These are phyloP conservation scores for Chionodraco myersi DNA, from an alignment of 2,113 vertebrate genomes.

Conservation along the genomic window DNA sequence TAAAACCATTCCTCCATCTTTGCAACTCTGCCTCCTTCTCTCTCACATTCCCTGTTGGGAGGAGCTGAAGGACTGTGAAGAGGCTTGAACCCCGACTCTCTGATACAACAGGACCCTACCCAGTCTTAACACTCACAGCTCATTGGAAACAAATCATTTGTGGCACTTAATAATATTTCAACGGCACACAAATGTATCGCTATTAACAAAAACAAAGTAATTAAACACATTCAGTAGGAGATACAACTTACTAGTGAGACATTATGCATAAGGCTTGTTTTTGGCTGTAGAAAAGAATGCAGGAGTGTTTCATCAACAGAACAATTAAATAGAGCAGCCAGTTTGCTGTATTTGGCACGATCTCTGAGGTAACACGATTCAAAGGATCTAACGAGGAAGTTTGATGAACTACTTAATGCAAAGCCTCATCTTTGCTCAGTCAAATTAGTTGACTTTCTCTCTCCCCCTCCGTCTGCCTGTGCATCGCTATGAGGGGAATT, in stretches of 20 bases:
- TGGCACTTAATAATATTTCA: slow-evolving; percentile 42
- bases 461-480: slow-evolving; percentile 17
- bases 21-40: background rate
- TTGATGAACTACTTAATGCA: slow-evolving; percentile 51
- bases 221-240: slow-evolving; percentile 27
- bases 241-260: background rate
- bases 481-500: slow-evolving; percentile 49
- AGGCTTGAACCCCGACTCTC: slow-evolving; percentile 23
- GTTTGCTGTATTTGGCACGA: slow-evolving; percentile 18
- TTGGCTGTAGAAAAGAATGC: slow-evolving; percentile 10
- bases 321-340: slow-evolving; percentile 62
- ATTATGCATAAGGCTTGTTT: slow-evolving; percentile 10
- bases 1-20: background rate
- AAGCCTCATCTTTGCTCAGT: slow-evolving; percentile 54
- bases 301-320: slow-evolving; percentile 29
- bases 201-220: slow-evolving; percentile 45
- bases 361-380: slow-evolving; percentile 59
- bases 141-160: slow-evolving; percentile 46
- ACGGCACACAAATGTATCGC: slow-evolving; percentile 27
- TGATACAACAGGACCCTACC: slow-evolving; percentile 20
- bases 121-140: slow-evolving; percentile 23
- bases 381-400: slow-evolving; percentile 52
- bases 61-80: slow-evolving; percentile 24
- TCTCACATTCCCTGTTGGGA: background rate
- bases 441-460: slow-evolving; percentile 64